Evolutionary conservation across 1,140 invertebrate species (phyloP), one percentile per base, ranked within the genome.

Genomic region (Xylocopa sonorina): DNA sequence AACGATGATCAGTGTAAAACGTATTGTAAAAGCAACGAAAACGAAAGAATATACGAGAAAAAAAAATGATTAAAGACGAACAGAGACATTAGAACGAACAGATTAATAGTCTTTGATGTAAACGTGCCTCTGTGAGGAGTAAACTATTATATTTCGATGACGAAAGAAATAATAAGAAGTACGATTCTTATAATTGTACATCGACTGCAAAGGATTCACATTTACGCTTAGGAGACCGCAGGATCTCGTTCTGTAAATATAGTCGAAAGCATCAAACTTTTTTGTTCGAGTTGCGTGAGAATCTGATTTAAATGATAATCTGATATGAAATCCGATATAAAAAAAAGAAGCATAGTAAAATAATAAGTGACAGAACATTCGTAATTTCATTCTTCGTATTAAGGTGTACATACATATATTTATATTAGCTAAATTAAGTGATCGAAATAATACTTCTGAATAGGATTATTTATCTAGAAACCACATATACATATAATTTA

Each of bases 221-320:
- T 69, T 77, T 78, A 43, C 60, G 27, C 41, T 67, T 82, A 43
- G 38, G 24, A 41, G 58, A 72, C 48, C 41, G n/a, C 48, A 63
- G 3, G 81, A 79, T 74, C 77, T 72, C 64, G 24, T 41, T 14
- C 14, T 80, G 78, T 80, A 80, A 51, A 80, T 78, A 78, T 62
- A 73, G 38, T 5, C 21, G 16, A 32, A 67, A 58, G 16, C 41
- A 67, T 55, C 27, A 27, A 38, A 38, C 12, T 24, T 62, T 29
- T 69, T 34, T 55, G 51, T 69, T 74, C 32, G 51, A 62, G 10
- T 81, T 46, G 21, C 32, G 27, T 75, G 50, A 29, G 41, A 67
- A 60, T 51, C 55, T 57, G 27, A 58, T 72, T 79, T 3, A 60
- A 46, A 43, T 14, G 16, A 43, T n/a, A n/a, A n/a, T n/a, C n/a